phyloP scores from a whole-genome alignment of 2,888 invertebrate species.

The Trichogramma evanescens region DNA sequence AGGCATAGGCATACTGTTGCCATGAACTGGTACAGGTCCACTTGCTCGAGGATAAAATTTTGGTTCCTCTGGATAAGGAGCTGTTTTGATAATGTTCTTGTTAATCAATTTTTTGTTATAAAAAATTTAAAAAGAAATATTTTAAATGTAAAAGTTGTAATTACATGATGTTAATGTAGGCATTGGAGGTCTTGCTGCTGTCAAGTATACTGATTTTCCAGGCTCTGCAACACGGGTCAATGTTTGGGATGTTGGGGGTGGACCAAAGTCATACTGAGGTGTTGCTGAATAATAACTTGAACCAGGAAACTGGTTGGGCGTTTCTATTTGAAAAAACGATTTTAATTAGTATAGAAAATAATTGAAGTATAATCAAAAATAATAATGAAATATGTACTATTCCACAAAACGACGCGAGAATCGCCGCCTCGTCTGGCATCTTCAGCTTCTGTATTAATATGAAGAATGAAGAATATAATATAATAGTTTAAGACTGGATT shows the following conservation, averaged over 20 bases:
- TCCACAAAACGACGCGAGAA: constrained; percentile 76
- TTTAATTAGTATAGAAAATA: constrained; percentile 4
- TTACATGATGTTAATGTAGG: constrained; percentile 39
- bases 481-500: background rate
- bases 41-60: constrained; percentile 49
- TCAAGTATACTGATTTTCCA: constrained; percentile 39
- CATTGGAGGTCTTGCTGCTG: constrained; percentile 35
- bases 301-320: constrained; percentile 42
- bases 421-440: constrained; percentile 75
- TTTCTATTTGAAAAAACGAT: constrained; percentile 14
- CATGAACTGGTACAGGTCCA: constrained; percentile 53
- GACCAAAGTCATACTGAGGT: constrained; percentile 43
- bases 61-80: constrained; percentile 42
- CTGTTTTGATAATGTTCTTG: constrained; percentile 6
- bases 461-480: constrained; percentile 11
- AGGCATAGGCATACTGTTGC: constrained; percentile 53
- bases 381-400: constrained; percentile 54
- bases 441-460: constrained; percentile 60
- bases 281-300: constrained; percentile 43
- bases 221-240: constrained; percentile 38
- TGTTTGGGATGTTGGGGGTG: constrained; percentile 38
- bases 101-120: background rate
- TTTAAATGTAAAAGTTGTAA: background rate
- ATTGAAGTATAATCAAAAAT: constrained; percentile 4
- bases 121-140: background rate